These are phyloP conservation scores for Aptenodytes forsteri DNA, from an alignment of 2,113 vertebrate genomes.

Conservation along the genomic window DNA sequence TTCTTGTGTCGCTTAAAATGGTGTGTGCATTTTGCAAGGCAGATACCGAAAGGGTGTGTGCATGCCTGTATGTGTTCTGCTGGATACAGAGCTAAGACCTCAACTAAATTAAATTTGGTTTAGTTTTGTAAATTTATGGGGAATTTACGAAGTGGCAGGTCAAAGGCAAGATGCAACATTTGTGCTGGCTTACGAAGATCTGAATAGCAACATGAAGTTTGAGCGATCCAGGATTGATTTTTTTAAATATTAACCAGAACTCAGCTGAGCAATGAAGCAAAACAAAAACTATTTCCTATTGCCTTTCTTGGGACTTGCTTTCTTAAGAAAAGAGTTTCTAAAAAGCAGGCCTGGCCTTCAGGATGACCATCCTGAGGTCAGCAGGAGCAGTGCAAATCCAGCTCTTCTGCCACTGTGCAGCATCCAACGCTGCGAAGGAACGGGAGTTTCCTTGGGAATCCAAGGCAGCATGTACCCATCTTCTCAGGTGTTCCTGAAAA, in stretches of 20 bases:
- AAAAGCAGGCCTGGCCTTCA: background rate
- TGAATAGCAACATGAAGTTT: background rate
- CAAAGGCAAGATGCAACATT: background rate
- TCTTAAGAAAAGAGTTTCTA: background rate
- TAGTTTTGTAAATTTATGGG: background rate
- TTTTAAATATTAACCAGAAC: background rate
- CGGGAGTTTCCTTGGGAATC: background rate
- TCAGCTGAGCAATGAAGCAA: background rate
- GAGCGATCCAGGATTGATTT: background rate
- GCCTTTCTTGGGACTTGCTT: background rate
- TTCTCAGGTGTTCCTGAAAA: background rate
- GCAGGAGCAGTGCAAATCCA: background rate
- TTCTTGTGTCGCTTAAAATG: background rate
- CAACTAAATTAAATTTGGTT: background rate
- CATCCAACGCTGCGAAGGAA: accelerated
- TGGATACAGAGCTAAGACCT: background rate
- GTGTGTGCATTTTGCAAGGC: background rate
- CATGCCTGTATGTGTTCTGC: background rate
- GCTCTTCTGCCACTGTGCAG: background rate
- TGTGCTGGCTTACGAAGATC: background rate
- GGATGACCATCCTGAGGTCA: background rate
- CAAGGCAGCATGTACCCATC: background rate
- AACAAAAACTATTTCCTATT: background rate
- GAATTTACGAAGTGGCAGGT: background rate
- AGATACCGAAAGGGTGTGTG: accelerated